Evolutionary conservation across 1,140 invertebrate genomes (phyloP).

Genomic region (Teleogryllus occipitalis): DNA sequence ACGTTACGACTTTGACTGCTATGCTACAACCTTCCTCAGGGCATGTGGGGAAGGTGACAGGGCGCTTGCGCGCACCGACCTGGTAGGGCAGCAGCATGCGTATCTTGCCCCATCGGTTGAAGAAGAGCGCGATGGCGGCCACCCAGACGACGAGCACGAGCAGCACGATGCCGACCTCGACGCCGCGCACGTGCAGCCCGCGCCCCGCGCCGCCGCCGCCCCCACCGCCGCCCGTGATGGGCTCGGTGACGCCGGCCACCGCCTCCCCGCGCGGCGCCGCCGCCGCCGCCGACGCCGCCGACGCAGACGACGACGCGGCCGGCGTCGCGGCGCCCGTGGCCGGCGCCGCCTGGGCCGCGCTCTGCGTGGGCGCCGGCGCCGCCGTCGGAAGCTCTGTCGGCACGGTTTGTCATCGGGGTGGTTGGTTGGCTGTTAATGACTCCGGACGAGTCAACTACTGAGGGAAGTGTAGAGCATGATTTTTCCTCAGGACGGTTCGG

Average conservation of each 20-base stretch:
- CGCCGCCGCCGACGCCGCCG: conserved; percentile 36
- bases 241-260: conserved; percentile 48
- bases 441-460: no score
- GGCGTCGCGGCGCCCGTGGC: conserved; percentile 59
- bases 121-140: conserved; percentile 78
- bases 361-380: neutral
- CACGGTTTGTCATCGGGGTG: no score
- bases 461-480: no score
- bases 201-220: no score
- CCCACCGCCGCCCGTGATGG: conserved; percentile 49
- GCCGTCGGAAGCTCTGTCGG: no score
- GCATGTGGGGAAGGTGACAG: no score
- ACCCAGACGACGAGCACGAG: conserved; percentile 80
- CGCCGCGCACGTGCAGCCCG: conserved; percentile 59
- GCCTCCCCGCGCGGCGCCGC: conserved; percentile 14
- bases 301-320: conserved; percentile 10
- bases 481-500: no score
- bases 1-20: no score
- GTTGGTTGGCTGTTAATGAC: no score
- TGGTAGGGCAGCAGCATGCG: conserved; percentile 34
- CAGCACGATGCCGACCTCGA: conserved; percentile 80
- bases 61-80: neutral
- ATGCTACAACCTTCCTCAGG: no score
- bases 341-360: conserved; percentile 45
- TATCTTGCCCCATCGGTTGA: conserved; percentile 88